phyloP scores from a whole-genome alignment of 2,797 vertebrate genomes.

The Poecile montanus region DNA sequence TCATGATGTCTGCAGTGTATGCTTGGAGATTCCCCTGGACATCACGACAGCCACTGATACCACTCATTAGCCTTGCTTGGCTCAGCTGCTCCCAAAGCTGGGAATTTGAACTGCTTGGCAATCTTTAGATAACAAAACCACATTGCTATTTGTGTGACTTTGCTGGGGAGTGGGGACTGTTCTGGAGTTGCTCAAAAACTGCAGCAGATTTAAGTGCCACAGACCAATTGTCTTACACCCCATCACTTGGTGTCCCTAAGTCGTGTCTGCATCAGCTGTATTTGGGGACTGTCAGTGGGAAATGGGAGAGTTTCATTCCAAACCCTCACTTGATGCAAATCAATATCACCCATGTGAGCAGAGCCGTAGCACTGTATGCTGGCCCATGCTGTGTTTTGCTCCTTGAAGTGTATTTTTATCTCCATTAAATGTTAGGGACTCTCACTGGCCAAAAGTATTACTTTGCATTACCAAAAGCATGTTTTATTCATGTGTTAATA shows the following conservation, averaged over 20 bases:
- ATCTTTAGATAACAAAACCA: neutral
- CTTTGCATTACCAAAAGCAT: neutral
- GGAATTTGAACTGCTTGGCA: neutral
- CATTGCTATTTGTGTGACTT: neutral
- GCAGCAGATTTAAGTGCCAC: neutral
- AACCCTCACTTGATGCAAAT: neutral
- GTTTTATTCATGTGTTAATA: conserved; percentile 51
- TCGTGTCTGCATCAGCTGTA: neutral
- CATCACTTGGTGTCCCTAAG: neutral
- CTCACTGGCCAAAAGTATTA: neutral
- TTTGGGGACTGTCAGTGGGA: neutral
- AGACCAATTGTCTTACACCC: neutral
- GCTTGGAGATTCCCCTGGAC: neutral
- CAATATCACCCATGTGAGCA: neutral
- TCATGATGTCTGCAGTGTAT: neutral
- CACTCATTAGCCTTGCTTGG: neutral
- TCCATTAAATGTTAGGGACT: neutral
- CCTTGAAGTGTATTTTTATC: neutral
- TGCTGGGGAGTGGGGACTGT: neutral
- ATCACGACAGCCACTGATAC: neutral
- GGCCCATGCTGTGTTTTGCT: neutral
- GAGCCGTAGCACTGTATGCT: neutral
- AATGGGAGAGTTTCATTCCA: neutral
- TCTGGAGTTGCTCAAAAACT: neutral
- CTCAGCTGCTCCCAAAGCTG: neutral